Evolutionary conservation across 2,888 invertebrate genomes (phyloP).

Genomic region (Mythimna loreyi): DNA sequence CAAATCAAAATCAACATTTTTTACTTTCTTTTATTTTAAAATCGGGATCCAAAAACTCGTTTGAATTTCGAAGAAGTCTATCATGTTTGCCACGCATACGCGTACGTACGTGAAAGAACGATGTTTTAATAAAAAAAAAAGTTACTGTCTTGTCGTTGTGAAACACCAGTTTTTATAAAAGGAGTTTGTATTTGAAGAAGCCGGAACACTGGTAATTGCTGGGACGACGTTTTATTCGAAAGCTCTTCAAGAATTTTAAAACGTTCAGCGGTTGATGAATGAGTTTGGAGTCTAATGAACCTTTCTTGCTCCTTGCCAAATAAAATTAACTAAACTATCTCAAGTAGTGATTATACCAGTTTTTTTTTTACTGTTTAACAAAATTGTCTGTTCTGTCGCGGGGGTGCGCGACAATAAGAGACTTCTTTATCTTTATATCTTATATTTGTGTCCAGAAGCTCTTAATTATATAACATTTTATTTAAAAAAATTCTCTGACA

Average conservation of each 20-base stretch:
- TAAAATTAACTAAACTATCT: not conserved
- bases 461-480: too few species aligned
- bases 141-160: conserved; percentile 47
- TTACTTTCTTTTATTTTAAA: conserved; percentile 43
- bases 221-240: conserved; percentile 29
- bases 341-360: too few species aligned
- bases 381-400: too few species aligned
- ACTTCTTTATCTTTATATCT: too few species aligned
- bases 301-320: not conserved
- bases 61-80: conserved; percentile 58
- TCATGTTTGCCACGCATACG: conserved; percentile 37
- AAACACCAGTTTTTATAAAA: conserved; percentile 52
- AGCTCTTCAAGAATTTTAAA: conserved; percentile 8
- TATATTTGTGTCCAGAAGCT: too few species aligned
- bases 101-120: conserved; percentile 50
- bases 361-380: too few species aligned
- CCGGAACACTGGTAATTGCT: conserved; percentile 54
- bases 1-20: conserved; percentile 22
- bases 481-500: too few species aligned
- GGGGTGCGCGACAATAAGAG: too few species aligned
- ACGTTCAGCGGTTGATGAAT: not conserved
- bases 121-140: conserved; percentile 46
- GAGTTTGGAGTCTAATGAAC: not conserved
- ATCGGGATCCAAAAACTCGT: conserved; percentile 44
- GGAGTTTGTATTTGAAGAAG: conserved; percentile 54